Evolutionary conservation across 1,140 invertebrate genomes (phyloP), one percentile per base, ranked within the genome.

Genomic region (Papilio helenus): DNA sequence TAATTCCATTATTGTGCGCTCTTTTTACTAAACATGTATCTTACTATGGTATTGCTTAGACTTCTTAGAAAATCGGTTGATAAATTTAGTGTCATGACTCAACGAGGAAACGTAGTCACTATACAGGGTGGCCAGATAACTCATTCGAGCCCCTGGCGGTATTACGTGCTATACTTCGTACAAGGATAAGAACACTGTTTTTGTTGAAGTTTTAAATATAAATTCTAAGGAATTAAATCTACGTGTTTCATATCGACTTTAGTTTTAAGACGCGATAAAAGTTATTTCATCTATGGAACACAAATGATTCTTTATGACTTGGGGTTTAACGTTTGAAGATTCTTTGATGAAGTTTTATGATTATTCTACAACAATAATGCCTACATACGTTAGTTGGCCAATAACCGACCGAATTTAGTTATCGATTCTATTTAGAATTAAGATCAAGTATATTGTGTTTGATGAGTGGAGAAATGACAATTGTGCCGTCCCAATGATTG

Each of bases 401-500:
- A 58, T 49, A 76, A 55, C 49, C 73, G 73, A 34, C 49, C 73
- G 76, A 77, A 77, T 77, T 65, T 42, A 77, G 76, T 61, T 65
- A 77, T 61, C 51, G 61, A 77, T 18, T 76, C 51, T 49, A 58
- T 77, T 61, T 61, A 65, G 42, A 77, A 77, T 61, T 61, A 77
- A 42, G 76, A 77, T 61, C 76, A 77, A 77, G 76, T 77, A 65
- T 77, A 77, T 77, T 76, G 42, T 73, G 55, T 77, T 77, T 77
- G 49, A 77, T 65, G 18, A 77, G 55, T 34, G 55, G 76, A 77
- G 76, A 77, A 77, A 77, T 77, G 26, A 65, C 55, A 77, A 77
- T 39, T 77, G 76, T 77, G 76, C 55, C 76, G 55, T 77, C 34
- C 29, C 76, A 61, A 77, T 77, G 76, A 77, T 77, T 77, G 76